A percentile compares a stretch with the other conserved stretches of the same genome.
Evolutionary conservation across 2,797 vertebrate genomes (phyloP).

Genomic region (Cetoscarus ocellatus): DNA sequence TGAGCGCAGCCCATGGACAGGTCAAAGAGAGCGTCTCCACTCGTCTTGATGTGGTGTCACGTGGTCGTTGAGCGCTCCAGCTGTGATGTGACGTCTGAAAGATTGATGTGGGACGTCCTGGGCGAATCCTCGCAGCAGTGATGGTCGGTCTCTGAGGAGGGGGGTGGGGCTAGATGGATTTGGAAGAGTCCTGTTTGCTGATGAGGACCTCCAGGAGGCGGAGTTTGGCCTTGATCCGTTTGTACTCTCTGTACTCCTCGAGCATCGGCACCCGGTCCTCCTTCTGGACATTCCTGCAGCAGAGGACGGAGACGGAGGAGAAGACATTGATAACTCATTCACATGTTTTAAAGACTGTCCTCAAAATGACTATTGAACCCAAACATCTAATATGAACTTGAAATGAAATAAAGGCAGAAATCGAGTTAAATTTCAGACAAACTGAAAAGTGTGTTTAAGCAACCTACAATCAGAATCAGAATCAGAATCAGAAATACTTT

Average conservation of each 20-base stretch:
- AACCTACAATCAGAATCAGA: too few relatives aligned
- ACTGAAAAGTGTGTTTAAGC: too few relatives aligned
- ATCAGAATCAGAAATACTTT: too few relatives aligned
- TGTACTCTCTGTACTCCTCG: constrained; percentile 97
- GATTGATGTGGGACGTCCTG: neutral
- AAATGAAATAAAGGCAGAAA: too few relatives aligned
- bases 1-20: constrained; percentile 30
- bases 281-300: constrained; percentile 92
- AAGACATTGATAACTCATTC: neutral
- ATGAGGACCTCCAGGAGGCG: constrained; percentile 97
- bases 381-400: too few relatives aligned
- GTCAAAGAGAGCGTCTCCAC: neutral
- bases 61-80: neutral
- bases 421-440: too few relatives aligned
- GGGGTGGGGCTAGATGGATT: constrained; percentile 89
- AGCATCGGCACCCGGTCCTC: constrained; percentile 94
- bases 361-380: too few relatives aligned
- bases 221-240: constrained; percentile 97
- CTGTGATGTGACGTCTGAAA: constrained; percentile 3
- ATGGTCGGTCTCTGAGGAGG: constrained; percentile 11
- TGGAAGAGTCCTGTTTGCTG: constrained; percentile 98
- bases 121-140: constrained; percentile 20
- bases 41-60: constrained; percentile 6
- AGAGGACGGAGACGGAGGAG: neutral
- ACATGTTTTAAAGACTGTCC: too few relatives aligned